These are phyloP conservation scores for Morone saxatilis DNA, from an alignment of 2,113 vertebrate species.

Conservation along the genomic window DNA sequence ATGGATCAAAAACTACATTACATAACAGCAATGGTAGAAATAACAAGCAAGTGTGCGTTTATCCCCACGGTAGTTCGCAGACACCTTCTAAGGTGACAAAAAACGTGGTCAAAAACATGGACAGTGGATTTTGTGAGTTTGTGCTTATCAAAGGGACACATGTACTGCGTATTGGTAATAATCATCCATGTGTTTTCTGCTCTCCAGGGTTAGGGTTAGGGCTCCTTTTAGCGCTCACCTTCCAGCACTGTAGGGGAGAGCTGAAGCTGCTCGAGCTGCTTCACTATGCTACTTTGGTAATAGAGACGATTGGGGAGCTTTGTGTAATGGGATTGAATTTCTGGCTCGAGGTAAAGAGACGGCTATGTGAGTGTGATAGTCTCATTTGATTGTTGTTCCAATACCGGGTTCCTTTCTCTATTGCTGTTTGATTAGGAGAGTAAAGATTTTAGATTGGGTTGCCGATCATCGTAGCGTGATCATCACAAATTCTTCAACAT, in stretches of 20 bases:
- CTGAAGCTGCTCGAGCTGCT: slow-evolving; percentile 30
- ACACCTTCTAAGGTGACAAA: neutral
- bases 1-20: neutral
- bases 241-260: slow-evolving; percentile 28
- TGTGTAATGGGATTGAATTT: slow-evolving; percentile 65
- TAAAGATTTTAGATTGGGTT: neutral
- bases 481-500: neutral
- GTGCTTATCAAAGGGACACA: slow-evolving; percentile 31
- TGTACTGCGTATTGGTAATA: slow-evolving; percentile 23
- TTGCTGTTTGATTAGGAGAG: neutral
- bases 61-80: neutral
- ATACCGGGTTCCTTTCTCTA: slow-evolving; percentile 29
- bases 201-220: too few species aligned
- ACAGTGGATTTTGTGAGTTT: neutral
- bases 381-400: slow-evolving; percentile 30
- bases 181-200: slow-evolving; percentile 38
- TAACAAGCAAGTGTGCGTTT: neutral
- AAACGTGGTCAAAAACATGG: neutral
- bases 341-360: slow-evolving; percentile 50
- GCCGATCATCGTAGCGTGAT: accelerated
- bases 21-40: neutral
- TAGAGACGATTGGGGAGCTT: slow-evolving; percentile 55
- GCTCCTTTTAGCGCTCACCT: slow-evolving; percentile 30
- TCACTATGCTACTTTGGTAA: slow-evolving; percentile 50
- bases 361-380: neutral